Conservation (phyloP, 2,888 invertebrate genomes). For the Agrochola litura region DNA sequence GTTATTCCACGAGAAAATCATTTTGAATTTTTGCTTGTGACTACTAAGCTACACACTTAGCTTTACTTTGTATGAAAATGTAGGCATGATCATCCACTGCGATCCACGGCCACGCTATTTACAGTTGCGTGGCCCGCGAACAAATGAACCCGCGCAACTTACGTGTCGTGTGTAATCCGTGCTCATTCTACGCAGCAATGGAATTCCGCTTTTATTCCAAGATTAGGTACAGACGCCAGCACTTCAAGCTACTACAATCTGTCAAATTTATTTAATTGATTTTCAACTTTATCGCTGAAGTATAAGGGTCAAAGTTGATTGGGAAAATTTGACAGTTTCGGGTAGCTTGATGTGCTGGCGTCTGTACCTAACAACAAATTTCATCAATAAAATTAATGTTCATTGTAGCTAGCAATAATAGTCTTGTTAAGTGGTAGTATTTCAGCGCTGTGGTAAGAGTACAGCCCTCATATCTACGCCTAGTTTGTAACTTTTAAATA, state of each 20-base stretch:
- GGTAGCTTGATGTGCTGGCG: too few relatives aligned
- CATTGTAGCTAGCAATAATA: slow-evolving; percentile 27
- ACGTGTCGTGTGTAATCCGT: background rate
- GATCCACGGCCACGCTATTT: background rate
- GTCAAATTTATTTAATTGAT: too few relatives aligned
- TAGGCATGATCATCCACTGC: background rate
- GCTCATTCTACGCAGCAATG: background rate
- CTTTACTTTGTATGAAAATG: background rate
- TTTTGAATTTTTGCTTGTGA: too few relatives aligned
- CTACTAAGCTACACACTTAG: background rate
- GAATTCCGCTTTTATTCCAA: background rate
- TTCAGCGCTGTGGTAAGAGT: slow-evolving; percentile 35
- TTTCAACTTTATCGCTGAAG: too few relatives aligned
- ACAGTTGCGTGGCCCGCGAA: background rate
- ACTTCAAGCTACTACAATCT: too few relatives aligned
- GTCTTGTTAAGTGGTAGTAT: slow-evolving; percentile 25
- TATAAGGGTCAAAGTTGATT: too few relatives aligned
- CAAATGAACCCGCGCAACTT: background rate
- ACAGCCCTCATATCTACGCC: slow-evolving; percentile 21
- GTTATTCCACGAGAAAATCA: too few relatives aligned
- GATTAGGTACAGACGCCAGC: too few relatives aligned
- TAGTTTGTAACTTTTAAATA: slow-evolving; percentile 44
- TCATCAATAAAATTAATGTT: background rate
- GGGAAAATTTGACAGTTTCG: too few relatives aligned
- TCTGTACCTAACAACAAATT: background rate